Evolutionary conservation across 1,140 invertebrate genomes (phyloP), one percentile per base, ranked within the genome.

Genomic region (Penaeus vannamei): DNA sequence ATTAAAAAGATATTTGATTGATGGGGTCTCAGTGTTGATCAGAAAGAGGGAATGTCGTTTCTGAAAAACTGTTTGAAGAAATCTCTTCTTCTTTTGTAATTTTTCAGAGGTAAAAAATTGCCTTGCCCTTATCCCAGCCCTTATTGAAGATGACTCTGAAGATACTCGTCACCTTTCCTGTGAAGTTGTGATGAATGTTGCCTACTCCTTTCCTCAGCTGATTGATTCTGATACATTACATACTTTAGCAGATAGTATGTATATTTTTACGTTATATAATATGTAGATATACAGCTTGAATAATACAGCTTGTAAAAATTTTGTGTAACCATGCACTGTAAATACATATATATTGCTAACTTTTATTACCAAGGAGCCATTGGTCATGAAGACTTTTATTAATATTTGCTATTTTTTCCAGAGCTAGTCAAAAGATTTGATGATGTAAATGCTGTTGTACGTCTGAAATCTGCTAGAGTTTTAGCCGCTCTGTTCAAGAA

Each of bases 141-240:
- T 87, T 42, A 87, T 82, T 66, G 86, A 87, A 62, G 86, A 87
- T 69, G 79, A 87, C 59, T 60, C 86, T 7, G 86, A 87, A 81
- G 80, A 81, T 42, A 87, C 86, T 12, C 86, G 86, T 14, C 61
- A 19, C 19, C 81, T 87, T 61, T 32, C 86, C 8, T 87, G 86
- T 46, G 80, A 66, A 7, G 79, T 69, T 10, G 77, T 87, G 7
- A 53, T 29, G 17, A 66, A 14, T 7, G 66, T 82, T 32, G 42
- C 23, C 61, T 59, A 23, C 5, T 42, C 23, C 32, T 87, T 66
- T 59, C 32, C 79, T 29, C 72, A 32, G 14, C 32, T 87, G 29
- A 87, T 87, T 69, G 77, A 81, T 66, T 66, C 86, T 29, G 59
- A 87, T 29, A 81, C 61, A 12, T 66, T 87, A 7, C 86, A 87